Conservation (phyloP, 1,140 invertebrate species). For the Sipha flava region DNA sequence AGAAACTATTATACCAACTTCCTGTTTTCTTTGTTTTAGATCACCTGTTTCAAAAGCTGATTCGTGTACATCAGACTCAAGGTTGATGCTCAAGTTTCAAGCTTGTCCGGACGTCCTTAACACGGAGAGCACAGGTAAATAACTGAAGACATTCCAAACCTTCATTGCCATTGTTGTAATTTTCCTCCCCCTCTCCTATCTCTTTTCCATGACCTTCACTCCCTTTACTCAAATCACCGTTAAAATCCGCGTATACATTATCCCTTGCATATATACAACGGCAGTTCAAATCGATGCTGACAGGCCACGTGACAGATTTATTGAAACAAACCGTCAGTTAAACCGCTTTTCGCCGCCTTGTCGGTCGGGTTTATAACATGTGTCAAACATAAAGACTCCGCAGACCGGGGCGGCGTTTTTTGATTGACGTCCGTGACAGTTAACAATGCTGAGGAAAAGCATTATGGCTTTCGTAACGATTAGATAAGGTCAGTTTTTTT, state of each 20-base stretch:
- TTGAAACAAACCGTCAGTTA: conserved; percentile 36
- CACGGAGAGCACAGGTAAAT: conserved; percentile 53
- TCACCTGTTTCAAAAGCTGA: conserved; percentile 67
- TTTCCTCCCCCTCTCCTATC: not conserved
- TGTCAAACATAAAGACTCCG: conserved; percentile 16
- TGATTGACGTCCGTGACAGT: conserved; percentile 29
- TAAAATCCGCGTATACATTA: not conserved
- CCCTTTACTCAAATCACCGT: not conserved
- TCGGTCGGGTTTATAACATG: conserved; percentile 6
- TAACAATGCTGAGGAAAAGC: not conserved
- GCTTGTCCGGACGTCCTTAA: conserved; percentile 66
- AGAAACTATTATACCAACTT: too few species aligned
- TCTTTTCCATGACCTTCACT: too few species aligned
- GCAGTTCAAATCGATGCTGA: conserved; percentile 35
- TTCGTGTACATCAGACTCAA: conserved; percentile 70
- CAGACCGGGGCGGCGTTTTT: not conserved
- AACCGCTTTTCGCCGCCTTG: not conserved
- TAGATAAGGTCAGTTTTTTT: conserved; percentile 15
- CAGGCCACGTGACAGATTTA: conserved; percentile 36
- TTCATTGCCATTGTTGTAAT: not conserved
- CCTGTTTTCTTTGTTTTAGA: conserved; percentile 17
- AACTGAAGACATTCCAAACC: not conserved
- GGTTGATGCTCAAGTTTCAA: conserved; percentile 76
- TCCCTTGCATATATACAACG: not conserved
- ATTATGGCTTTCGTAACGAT: conserved; percentile 15